Conservation (phyloP, 2,113 vertebrate genomes). For the Cephalopterus ornatus region DNA sequence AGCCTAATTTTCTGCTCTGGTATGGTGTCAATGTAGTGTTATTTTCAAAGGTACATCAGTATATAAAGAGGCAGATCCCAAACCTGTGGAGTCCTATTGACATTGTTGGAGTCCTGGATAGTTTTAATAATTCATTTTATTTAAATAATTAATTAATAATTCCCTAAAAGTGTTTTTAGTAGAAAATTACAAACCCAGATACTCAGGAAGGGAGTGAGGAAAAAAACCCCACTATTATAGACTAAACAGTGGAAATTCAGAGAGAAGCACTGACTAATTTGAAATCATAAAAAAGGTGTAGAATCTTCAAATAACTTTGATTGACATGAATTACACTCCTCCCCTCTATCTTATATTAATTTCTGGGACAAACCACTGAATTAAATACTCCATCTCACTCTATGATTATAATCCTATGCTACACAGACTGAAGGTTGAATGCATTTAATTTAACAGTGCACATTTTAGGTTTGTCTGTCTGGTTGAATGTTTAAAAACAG, state of each 20-base stretch:
- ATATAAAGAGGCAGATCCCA: not conserved
- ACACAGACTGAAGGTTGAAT: not conserved
- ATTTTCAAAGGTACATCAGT: not conserved
- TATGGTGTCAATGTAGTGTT: not conserved
- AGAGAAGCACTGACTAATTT: not conserved
- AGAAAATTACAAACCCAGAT: not conserved
- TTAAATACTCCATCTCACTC: not conserved
- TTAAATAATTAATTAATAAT: not conserved
- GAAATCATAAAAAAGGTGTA: not conserved
- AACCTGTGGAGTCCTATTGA: not conserved
- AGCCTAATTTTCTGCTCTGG: not conserved
- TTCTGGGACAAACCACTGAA: not conserved
- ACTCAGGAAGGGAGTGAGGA: not conserved
- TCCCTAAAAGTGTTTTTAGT: not conserved
- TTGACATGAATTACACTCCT: not conserved
- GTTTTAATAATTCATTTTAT: not conserved
- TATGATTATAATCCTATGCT: not conserved
- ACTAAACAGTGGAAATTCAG: not conserved
- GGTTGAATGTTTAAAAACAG: not conserved
- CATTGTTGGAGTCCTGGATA: not conserved
- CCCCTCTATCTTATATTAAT: not conserved
- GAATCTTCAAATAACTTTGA: not conserved
- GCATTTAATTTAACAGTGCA: not conserved
- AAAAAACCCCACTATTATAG: not conserved
- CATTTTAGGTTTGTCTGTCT: not conserved